These are phyloP conservation scores for Caenorhabditis zanzibari DNA, from an alignment of 2,888 invertebrate species.

Conservation along the genomic window DNA sequence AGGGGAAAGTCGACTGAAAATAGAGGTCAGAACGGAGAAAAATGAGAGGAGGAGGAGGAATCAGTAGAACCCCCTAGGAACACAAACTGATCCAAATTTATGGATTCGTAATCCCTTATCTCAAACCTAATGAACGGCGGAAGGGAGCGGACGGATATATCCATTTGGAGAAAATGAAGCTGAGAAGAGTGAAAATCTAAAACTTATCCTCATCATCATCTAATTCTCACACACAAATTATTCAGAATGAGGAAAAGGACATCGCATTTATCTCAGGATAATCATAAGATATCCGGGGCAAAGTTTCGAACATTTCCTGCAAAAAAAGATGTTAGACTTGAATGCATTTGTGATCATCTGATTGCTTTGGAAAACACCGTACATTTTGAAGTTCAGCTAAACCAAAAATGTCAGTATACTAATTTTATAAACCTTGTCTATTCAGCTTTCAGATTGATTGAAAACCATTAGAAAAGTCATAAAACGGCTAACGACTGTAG, in stretches of 20 bases:
- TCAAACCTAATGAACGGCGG: conserved; percentile 2
- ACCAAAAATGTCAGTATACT: not conserved
- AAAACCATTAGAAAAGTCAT: conserved; percentile 17
- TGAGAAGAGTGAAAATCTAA: conserved; percentile 21
- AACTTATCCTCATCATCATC: conserved; percentile 20
- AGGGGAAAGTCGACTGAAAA: conserved; percentile 1
- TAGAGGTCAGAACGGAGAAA: not conserved
- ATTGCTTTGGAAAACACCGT: too few species aligned
- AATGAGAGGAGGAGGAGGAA: not conserved
- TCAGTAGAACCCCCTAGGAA: not conserved
- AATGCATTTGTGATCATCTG: too few species aligned
- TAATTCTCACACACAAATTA: conserved; percentile 32
- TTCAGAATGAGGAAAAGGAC: conserved; percentile 16
- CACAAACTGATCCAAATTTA: conserved; percentile 28
- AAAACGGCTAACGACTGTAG: conserved; percentile 2
- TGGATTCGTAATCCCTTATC: conserved; percentile 19
- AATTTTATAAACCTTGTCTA: not conserved
- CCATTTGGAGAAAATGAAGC: not conserved
- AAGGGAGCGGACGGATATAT: not conserved
- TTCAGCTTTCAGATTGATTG: not conserved
- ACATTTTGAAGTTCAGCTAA: not conserved
- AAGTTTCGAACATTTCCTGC: too few species aligned
- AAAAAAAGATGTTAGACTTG: not conserved
- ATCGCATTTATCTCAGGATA: conserved; percentile 21
- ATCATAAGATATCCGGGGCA: not conserved